Evolutionary conservation across 2,113 vertebrate species (phyloP).

Genomic region (Pyxicephalus adspersus): DNA sequence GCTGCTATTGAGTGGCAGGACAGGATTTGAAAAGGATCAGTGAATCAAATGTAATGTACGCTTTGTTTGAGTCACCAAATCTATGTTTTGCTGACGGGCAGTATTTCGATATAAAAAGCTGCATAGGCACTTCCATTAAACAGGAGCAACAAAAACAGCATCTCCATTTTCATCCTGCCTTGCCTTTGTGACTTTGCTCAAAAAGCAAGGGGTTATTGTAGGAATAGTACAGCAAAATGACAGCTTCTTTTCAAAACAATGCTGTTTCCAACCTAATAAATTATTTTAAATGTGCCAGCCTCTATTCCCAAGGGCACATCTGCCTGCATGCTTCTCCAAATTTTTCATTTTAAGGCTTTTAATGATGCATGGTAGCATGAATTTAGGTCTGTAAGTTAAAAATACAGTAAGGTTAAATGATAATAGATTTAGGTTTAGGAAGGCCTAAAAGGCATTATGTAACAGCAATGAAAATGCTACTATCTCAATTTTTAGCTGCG

Average conservation of each 20-base stretch:
- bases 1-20: slow-evolving; percentile 71
- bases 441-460: too few species aligned
- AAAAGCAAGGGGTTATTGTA: slow-evolving; percentile 72
- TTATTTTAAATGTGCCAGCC: background rate
- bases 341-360: background rate
- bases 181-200: slow-evolving; percentile 75
- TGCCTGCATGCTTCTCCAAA: background rate
- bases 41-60: slow-evolving; percentile 90
- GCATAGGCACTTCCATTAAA: slow-evolving; percentile 72
- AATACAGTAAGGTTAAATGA: background rate
- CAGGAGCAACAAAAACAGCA: slow-evolving; percentile 70
- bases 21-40: slow-evolving; percentile 85
- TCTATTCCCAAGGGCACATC: background rate
- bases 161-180: slow-evolving; percentile 72
- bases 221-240: slow-evolving; percentile 57
- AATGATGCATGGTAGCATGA: background rate
- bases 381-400: background rate
- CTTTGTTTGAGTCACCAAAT: slow-evolving; percentile 83
- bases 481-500: too few species aligned
- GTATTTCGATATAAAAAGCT: slow-evolving; percentile 75
- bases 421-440: background rate
- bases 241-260: background rate
- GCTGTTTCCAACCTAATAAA: background rate
- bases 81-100: slow-evolving; percentile 86
- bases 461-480: too few species aligned